Evolutionary conservation across 1,140 invertebrate species (phyloP), one percentile per base, ranked within the genome.

Genomic region (Geopemphigus sp.): DNA sequence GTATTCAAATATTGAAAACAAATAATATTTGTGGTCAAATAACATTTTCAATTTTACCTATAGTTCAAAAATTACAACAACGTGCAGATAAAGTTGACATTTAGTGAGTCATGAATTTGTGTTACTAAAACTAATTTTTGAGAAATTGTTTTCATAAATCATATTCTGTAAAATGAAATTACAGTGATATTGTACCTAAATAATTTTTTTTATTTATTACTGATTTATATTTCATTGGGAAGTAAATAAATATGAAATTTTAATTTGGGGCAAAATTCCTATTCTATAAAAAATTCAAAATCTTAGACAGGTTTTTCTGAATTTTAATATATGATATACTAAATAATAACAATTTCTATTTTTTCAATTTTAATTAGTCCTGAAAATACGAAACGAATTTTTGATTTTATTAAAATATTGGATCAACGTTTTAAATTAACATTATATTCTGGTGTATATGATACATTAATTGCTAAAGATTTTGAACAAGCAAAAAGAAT

Each of bases 401-500:
- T 95, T 86, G 97, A 99, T 87, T 86, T 98, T 1, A 90, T 99
- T 6, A 86, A 88, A 82, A 90, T 98, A 8, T 90, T 92, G 24
- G 95, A 99, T 84, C 87, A 92, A 26, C 85, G 89, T 5, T 88
- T 97, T 0, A 84, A 89, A 29, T 90, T 94, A 0, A 97, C 96
- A 0, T 99, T 99, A 85, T 99, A 97, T 84, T 97, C 90, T 86
- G 92, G 91, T 0, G 82, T 99, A 0, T 86, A 92, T 8, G 91
- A 99, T 83, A 98, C 97, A 1, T 85, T 99, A 0, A 95, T 98
- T 0, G 93, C 94, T 6, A 87, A 92, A 24, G 90, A 97, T 84
- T 85, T 99, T 80, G 92, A 96, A 72, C 94, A 97, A 85, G 98
- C 95, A 0, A 91, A 92, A 1, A 87, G 93, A 50, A 96, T 99